Conservation (phyloP, 2,113 vertebrate genomes). For the Peromyscus polionotus region DNA sequence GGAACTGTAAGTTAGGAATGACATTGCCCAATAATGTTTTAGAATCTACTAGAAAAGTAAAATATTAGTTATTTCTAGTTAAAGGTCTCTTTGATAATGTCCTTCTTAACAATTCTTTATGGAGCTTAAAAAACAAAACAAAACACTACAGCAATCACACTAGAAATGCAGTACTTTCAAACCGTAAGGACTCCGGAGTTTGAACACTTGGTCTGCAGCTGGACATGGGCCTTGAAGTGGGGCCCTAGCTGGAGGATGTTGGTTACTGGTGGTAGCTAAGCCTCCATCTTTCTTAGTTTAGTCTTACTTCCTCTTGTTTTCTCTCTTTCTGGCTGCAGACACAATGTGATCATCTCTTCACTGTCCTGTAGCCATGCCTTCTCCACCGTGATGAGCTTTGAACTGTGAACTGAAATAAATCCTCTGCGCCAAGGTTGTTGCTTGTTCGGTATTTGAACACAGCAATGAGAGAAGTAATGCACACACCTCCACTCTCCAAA, state of each 20-base stretch:
- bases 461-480: not conserved
- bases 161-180: too few relatives aligned
- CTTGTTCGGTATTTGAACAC: too few relatives aligned
- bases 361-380: not conserved
- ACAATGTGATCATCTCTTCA: not conserved
- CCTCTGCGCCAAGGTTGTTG: not conserved
- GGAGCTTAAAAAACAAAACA: not conserved
- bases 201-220: too few relatives aligned
- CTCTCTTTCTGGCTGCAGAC: not conserved
- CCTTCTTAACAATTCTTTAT: not conserved
- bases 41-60: slow-evolving; percentile 49
- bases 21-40: slow-evolving; percentile 40
- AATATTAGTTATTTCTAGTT: slow-evolving; percentile 31
- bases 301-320: not conserved
- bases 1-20: slow-evolving; percentile 42
- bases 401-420: not conserved
- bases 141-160: too few relatives aligned
- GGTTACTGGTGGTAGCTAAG: not conserved
- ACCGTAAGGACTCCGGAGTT: too few relatives aligned
- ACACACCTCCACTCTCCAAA: not conserved
- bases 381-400: not conserved
- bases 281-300: not conserved
- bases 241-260: not conserved
- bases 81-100: slow-evolving; percentile 60
- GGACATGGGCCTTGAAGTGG: not conserved